Evolutionary conservation across 2,888 invertebrate species (phyloP).

Genomic region (Eupithecia exiguata): DNA sequence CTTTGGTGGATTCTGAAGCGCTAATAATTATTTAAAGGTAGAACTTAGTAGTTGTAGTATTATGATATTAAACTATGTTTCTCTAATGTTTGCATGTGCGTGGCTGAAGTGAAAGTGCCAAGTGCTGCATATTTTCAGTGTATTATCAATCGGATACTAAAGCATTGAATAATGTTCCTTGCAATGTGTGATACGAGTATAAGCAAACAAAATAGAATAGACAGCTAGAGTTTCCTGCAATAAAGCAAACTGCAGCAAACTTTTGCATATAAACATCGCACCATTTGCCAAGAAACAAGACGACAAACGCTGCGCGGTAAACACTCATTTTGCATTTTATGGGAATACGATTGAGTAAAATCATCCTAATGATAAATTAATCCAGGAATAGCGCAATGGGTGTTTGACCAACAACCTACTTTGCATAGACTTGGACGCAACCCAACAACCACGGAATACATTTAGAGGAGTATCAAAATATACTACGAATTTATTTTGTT

Average conservation of each 20-base stretch:
- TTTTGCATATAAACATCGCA: slow-evolving; percentile 30
- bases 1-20: slow-evolving; percentile 18
- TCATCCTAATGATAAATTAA: not conserved
- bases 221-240: slow-evolving; percentile 47
- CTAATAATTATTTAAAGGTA: slow-evolving; percentile 9
- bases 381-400: slow-evolving; percentile 62
- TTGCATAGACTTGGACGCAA: slow-evolving; percentile 79
- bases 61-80: slow-evolving; percentile 23
- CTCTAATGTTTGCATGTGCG: slow-evolving; percentile 40
- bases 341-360: not conserved
- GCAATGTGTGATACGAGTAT: slow-evolving; percentile 71
- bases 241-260: slow-evolving; percentile 55
- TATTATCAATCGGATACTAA: slow-evolving; percentile 39
- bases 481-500: slow-evolving; percentile 42
- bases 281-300: slow-evolving; percentile 24
- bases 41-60: slow-evolving; percentile 15
- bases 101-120: slow-evolving; percentile 44
- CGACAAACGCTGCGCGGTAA: slow-evolving; percentile 37
- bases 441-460: slow-evolving; percentile 64
- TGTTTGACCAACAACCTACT: slow-evolving; percentile 65
- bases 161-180: slow-evolving; percentile 77
- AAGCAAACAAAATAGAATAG: slow-evolving; percentile 64
- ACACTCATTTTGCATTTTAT: slow-evolving; percentile 51
- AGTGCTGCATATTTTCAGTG: slow-evolving; percentile 34
- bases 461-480: slow-evolving; percentile 46